Conservation (phyloP, 2,113 vertebrate genomes). For the Lipophrys pholis region DNA sequence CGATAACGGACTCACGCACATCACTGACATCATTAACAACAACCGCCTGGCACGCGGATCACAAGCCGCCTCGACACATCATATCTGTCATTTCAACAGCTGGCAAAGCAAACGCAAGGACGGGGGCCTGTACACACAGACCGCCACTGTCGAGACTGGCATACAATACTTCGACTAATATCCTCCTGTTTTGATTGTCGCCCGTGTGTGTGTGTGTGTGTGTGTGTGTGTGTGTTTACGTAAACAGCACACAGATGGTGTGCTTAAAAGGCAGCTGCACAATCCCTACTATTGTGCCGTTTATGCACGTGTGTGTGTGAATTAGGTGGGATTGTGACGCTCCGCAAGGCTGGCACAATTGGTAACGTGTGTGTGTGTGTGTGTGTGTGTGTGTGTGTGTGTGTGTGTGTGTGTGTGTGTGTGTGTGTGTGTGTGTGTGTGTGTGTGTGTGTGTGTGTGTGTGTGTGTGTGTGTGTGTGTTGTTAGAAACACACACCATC, state of each 20-base stretch:
- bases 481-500: slow-evolving; percentile 21
- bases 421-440: slow-evolving; percentile 3
- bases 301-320: slow-evolving; percentile 37
- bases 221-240: not conserved
- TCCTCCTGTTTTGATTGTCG: slow-evolving; percentile 58
- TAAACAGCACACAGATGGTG: slow-evolving; percentile 72
- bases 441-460: slow-evolving; percentile 11
- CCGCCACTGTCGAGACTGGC: slow-evolving; percentile 36
- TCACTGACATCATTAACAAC: slow-evolving; percentile 49
- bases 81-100: slow-evolving; percentile 66
- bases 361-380: slow-evolving; percentile 22
- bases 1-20: slow-evolving; percentile 24
- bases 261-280: slow-evolving; percentile 71
- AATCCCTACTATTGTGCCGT: slow-evolving; percentile 65
- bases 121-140: slow-evolving; percentile 55
- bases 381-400: slow-evolving; percentile 7
- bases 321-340: slow-evolving; percentile 56
- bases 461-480: slow-evolving; percentile 2
- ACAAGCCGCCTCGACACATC: slow-evolving; percentile 39
- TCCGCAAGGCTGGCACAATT: slow-evolving; percentile 57
- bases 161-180: slow-evolving; percentile 58
- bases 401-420: slow-evolving; percentile 6
- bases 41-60: slow-evolving; percentile 44
- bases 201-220: slow-evolving; percentile 6
- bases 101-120: slow-evolving; percentile 60